Conservation (phyloP, 2,113 vertebrate genomes). For the Oreochromis aureus region DNA sequence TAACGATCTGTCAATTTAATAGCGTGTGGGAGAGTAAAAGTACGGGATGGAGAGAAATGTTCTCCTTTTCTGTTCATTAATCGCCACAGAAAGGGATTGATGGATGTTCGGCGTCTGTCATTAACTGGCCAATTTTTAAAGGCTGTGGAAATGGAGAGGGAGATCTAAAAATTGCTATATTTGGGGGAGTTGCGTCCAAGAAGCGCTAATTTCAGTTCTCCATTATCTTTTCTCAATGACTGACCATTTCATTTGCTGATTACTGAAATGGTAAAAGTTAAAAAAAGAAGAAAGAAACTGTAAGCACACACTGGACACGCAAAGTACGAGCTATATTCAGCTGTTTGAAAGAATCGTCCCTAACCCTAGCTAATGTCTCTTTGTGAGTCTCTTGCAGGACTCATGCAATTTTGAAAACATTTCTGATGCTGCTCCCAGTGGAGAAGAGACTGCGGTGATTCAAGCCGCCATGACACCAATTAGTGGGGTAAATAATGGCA, state of each 20-base stretch:
- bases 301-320: neutral
- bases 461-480: slow-evolving; percentile 57
- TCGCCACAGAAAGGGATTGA: slow-evolving; percentile 11
- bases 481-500: slow-evolving; percentile 54
- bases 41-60: neutral
- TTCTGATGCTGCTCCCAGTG: neutral
- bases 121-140: slow-evolving; percentile 34
- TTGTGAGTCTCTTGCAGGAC: neutral
- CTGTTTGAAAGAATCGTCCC: neutral
- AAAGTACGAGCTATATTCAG: neutral
- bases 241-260: slow-evolving; percentile 21
- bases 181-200: neutral
- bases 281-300: neutral
- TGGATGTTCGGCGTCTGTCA: slow-evolving; percentile 12
- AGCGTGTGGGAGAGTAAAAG: slow-evolving; percentile 37
- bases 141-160: neutral
- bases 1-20: slow-evolving; percentile 62
- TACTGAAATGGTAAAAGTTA: neutral
- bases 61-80: slow-evolving; percentile 34
- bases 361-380: neutral
- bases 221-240: slow-evolving; percentile 19
- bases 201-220: neutral
- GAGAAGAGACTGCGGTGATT: neutral
- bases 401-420: neutral
- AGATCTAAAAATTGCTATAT: neutral